Conservation (phyloP, 2,888 invertebrate genomes). For the Gastrophysa polygoni region DNA sequence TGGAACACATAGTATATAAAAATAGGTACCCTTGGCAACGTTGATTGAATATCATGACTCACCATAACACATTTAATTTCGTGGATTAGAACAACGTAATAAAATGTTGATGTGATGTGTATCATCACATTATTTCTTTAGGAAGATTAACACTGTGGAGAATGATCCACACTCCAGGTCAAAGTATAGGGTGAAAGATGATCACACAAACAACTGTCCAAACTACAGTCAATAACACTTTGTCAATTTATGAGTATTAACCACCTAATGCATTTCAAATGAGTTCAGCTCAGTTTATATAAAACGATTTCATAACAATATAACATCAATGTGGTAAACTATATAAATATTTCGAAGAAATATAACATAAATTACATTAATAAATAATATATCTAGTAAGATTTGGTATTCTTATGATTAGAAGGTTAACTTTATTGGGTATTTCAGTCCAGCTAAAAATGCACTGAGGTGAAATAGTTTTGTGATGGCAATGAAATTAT, state of each 20-base stretch:
- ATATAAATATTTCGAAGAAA: background rate
- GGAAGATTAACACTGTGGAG: too few species aligned
- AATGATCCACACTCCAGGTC: background rate
- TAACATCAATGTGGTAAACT: slow-evolving; percentile 6
- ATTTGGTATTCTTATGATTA: slow-evolving; percentile 44
- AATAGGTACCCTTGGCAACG: too few species aligned
- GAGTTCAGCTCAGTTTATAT: background rate
- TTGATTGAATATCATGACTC: too few species aligned
- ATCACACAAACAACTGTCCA: too few species aligned
- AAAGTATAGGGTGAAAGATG: background rate
- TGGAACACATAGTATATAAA: too few species aligned
- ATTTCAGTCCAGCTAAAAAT: background rate
- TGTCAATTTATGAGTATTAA: background rate
- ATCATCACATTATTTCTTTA: too few species aligned
- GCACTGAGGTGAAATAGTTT: background rate
- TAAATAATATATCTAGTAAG: slow-evolving; percentile 24
- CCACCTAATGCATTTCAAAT: background rate
- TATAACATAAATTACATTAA: slow-evolving; percentile 26
- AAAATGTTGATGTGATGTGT: too few species aligned
- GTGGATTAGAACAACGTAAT: too few species aligned
- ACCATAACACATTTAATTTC: too few species aligned
- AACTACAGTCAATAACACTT: too few species aligned
- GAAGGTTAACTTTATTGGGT: slow-evolving; percentile 32
- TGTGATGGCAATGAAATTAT: background rate
- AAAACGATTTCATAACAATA: slow-evolving; percentile 12